Conservation (phyloP, 2,797 vertebrate species). For the Linurgus olivaceus region DNA sequence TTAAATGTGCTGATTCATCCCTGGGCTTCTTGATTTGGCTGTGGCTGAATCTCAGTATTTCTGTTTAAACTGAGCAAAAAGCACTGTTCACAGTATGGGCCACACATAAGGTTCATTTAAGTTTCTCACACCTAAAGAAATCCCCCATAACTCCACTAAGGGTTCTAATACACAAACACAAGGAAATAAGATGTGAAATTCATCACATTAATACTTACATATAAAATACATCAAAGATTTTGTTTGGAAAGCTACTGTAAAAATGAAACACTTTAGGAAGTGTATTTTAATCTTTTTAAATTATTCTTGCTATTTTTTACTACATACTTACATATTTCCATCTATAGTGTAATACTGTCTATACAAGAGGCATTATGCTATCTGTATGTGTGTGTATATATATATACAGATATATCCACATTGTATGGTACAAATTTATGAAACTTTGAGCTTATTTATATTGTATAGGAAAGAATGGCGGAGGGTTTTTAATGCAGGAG, state of each 20-base stretch:
- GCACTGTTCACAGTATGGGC: background rate
- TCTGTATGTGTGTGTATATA: background rate
- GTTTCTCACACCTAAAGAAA: background rate
- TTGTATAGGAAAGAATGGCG: background rate
- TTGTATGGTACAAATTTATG: background rate
- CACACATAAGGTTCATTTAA: background rate
- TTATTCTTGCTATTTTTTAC: background rate
- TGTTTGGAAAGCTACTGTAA: background rate
- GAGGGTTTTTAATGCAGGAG: background rate
- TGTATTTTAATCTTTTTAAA: background rate
- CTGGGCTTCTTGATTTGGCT: background rate
- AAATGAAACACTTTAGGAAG: background rate
- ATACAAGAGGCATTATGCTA: background rate
- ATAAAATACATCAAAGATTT: background rate
- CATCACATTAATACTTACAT: background rate
- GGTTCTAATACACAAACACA: background rate
- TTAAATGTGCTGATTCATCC: background rate
- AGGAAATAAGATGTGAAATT: background rate
- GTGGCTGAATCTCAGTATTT: background rate
- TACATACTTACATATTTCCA: background rate
- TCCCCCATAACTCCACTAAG: background rate
- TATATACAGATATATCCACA: rapidly evolving
- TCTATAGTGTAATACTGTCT: background rate
- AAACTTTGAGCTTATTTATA: background rate
- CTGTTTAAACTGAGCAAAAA: background rate